These are phyloP conservation scores for Tortrix viridana DNA, from an alignment of 2,888 invertebrate species.

Conservation along the genomic window DNA sequence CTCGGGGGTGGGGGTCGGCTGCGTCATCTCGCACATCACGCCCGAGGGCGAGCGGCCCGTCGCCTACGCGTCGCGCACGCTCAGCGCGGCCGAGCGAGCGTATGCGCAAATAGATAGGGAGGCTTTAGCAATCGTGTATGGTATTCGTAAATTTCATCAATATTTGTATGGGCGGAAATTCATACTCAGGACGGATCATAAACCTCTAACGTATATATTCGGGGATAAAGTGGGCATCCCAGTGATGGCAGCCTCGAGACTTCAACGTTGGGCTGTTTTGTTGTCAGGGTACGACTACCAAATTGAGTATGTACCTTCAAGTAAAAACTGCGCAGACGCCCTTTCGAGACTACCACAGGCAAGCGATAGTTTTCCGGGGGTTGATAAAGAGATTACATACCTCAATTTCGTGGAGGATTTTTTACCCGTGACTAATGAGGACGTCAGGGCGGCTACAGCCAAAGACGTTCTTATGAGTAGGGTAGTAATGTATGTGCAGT, in stretches of 20 bases:
- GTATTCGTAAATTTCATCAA: constrained; percentile 8
- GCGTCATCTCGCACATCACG: constrained; percentile 12
- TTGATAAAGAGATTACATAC: constrained; percentile 15
- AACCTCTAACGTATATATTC: too few relatives aligned
- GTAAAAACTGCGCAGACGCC: constrained; percentile 2
- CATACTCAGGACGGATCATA: constrained; percentile 6
- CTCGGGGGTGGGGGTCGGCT: constrained; percentile 12
- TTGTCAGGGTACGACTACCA: constrained; percentile 3
- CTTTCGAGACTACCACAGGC: background rate
- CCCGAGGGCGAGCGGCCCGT: constrained; percentile 37
- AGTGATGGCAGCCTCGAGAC: background rate
- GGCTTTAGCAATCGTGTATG: constrained; percentile 21
- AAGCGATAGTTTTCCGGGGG: background rate
- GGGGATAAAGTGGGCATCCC: constrained; percentile 4
- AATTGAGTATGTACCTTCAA: background rate
- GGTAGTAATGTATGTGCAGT: constrained; percentile 9
- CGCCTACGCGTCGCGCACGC: constrained; percentile 37
- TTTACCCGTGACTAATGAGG: background rate
- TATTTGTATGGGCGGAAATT: constrained; percentile 11
- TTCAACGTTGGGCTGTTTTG: constrained; percentile 2
- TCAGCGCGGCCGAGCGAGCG: too few relatives aligned
- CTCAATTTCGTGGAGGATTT: constrained; percentile 8
- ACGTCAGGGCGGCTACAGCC: background rate
- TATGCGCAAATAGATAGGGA: too few relatives aligned
- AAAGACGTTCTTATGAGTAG: constrained; percentile 15